Conservation (phyloP, 2,113 vertebrate species). For the Mastomys coucha region DNA sequence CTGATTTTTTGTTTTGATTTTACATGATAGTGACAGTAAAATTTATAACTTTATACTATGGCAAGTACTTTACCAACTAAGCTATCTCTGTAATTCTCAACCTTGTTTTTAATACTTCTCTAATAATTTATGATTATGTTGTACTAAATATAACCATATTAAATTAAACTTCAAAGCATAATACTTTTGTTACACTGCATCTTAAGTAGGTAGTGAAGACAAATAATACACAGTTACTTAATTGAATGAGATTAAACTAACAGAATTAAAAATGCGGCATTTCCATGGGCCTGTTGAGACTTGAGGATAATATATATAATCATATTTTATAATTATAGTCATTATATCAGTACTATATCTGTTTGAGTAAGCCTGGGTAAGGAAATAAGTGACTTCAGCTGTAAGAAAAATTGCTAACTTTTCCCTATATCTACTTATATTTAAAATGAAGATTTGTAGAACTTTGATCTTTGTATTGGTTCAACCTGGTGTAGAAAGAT, state of each 20-base stretch:
- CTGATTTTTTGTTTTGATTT: not conserved
- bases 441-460: slow-evolving; percentile 26
- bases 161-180: slow-evolving; percentile 57
- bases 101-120: not conserved
- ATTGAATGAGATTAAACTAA: slow-evolving; percentile 40
- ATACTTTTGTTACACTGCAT: slow-evolving; percentile 10
- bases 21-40: not conserved
- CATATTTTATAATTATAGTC: slow-evolving; percentile 40
- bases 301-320: slow-evolving; percentile 23
- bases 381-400: not conserved
- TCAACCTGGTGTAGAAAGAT: not conserved
- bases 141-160: slow-evolving; percentile 8
- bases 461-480: slow-evolving; percentile 42
- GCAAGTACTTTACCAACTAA: not conserved
- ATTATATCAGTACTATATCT: slow-evolving; percentile 31
- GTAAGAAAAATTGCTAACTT: slow-evolving; percentile 2
- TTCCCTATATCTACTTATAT: not conserved
- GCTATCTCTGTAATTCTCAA: not conserved
- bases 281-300: slow-evolving; percentile 19
- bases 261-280: slow-evolving; percentile 42
- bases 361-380: slow-evolving; percentile 42
- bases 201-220: slow-evolving; percentile 30
- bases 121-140: slow-evolving; percentile 24
- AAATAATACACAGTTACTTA: slow-evolving; percentile 44
- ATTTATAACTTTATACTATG: not conserved